These are phyloP conservation scores for Neodon shergylaensis DNA, from an alignment of 2,113 vertebrate species.

Conservation along the genomic window DNA sequence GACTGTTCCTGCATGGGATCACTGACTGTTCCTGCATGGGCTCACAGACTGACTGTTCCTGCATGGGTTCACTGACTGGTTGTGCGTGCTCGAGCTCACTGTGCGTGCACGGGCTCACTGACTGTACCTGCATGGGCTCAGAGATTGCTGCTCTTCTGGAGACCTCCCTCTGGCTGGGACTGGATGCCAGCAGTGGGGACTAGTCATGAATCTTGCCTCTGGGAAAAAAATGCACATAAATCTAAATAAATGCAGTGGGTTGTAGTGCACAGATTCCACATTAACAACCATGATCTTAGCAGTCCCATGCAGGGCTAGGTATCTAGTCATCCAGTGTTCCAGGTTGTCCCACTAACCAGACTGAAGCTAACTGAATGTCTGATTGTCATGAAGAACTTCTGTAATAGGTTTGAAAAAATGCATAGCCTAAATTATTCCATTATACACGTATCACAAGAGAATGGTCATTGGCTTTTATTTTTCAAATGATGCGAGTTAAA, in stretches of 20 bases:
- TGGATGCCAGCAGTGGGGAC: constrained; percentile 26
- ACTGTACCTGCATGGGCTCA: neutral
- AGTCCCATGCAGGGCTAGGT: constrained; percentile 50
- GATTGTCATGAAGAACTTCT: constrained; percentile 37
- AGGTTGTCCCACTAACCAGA: constrained; percentile 10
- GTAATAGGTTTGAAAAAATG: constrained; percentile 38
- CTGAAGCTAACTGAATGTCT: constrained; percentile 32
- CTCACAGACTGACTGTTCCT: too few species aligned
- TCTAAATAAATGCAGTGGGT: constrained; percentile 51
- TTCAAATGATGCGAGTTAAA: constrained; percentile 31
- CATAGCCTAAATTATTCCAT: constrained; percentile 23
- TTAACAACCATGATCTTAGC: constrained; percentile 56
- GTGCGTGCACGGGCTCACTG: neutral
- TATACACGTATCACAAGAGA: constrained; percentile 21
- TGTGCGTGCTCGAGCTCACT: too few species aligned
- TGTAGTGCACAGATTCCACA: constrained; percentile 45
- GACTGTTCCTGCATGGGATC: too few species aligned
- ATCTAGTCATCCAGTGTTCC: constrained; percentile 44
- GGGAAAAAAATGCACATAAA: constrained; percentile 34
- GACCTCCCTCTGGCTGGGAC: constrained; percentile 34
- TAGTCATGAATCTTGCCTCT: constrained; percentile 57
- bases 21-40: too few species aligned
- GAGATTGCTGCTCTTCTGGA: neutral
- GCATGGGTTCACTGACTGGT: too few species aligned
- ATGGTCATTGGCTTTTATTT: constrained; percentile 29